phyloP scores from a whole-genome alignment of 2,888 invertebrate genomes.

The Torymus texanus region DNA sequence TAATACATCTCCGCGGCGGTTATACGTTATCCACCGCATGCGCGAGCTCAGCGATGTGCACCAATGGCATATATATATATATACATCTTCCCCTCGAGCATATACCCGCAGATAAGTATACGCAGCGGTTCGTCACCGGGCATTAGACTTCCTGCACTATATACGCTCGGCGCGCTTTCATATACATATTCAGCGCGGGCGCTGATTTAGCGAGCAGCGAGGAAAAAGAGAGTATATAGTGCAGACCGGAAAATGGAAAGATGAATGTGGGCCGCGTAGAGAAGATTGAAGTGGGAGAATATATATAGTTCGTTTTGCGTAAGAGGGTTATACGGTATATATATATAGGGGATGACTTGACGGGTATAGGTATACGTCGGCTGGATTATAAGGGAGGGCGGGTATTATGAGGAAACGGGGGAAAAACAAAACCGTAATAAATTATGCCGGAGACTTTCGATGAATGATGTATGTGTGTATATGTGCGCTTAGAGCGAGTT shows the following conservation, averaged over 20 bases:
- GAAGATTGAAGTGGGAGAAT: conserved; percentile 30
- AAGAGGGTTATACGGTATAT: conserved; percentile 7
- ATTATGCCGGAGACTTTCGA: conserved; percentile 19
- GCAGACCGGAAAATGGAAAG: conserved; percentile 25
- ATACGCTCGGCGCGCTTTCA: not conserved
- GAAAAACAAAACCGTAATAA: conserved; percentile 39
- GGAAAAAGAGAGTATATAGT: not conserved
- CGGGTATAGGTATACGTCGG: too few relatives aligned
- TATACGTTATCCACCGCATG: too few relatives aligned
- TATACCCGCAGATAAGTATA: too few relatives aligned
- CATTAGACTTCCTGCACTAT: conserved; percentile 24
- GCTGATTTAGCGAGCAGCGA: conserved; percentile 30
- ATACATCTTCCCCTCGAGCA: too few relatives aligned
- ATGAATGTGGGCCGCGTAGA: conserved; percentile 35
- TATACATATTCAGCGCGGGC: conserved; percentile 26
- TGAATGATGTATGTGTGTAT: conserved; percentile 9
- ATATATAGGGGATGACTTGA: too few relatives aligned
- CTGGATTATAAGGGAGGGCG: not conserved
- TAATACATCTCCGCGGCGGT: too few relatives aligned
- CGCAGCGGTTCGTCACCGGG: not conserved
- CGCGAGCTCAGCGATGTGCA: too few relatives aligned
- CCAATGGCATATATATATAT: too few relatives aligned
- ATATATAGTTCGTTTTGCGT: conserved; percentile 37
- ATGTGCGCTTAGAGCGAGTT: too few relatives aligned
- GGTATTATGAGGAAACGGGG: not conserved